Evolutionary conservation across 2,113 vertebrate genomes (phyloP), one percentile per base, ranked within the genome.

Genomic region (Arothron firmamentum): DNA sequence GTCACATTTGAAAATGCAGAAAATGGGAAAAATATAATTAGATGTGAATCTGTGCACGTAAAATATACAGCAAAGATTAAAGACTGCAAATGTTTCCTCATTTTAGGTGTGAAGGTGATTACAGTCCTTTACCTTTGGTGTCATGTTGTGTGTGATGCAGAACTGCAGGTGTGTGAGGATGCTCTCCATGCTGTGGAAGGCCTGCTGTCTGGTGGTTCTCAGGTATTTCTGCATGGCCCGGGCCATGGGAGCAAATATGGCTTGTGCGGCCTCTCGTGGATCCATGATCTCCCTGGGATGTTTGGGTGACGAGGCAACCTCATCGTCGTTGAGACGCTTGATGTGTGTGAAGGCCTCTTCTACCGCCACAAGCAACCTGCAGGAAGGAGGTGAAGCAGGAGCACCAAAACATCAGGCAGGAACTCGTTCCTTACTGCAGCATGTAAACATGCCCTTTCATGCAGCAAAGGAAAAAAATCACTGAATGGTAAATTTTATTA

Each of bases 101-200:
- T 38, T 9, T 38, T 38, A 12, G 34, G 34, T 38, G 34, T 38
- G 8, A 38, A 38, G 34, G 34, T 38, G 34, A 38, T 38, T 16
- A n/a, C 45, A 17, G 16, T 52, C 13, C 4, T 25, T 23, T 25
- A 96, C 96, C 93, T 96, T 98, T 69, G 96, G 96, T 0, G 94
- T 95, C 96, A 99, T 98, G 90, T 96, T 96, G 1, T 99, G 96
- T 0, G 96, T 97, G 91, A 99, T 96, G 90, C 96, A 98, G 91
- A 98, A 98, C 82, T 97, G 94, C 4, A 99, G 91, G 87, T 98
- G 96, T 21, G 94, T 93, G 52, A 99, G 91, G 88, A 99, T 99
- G 92, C 96, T 97, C 92, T 99, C 96, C 96, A 99, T 99, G 81
- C 93, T 96, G 90, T 98, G 96, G 87, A 92, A 98, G 11, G 94